A percentile compares a stretch with the other conserved stretches of the same genome.
These are phyloP conservation scores for Salarias fasciatus DNA, from an alignment of 2,797 vertebrate genomes.

Conservation along the genomic window DNA sequence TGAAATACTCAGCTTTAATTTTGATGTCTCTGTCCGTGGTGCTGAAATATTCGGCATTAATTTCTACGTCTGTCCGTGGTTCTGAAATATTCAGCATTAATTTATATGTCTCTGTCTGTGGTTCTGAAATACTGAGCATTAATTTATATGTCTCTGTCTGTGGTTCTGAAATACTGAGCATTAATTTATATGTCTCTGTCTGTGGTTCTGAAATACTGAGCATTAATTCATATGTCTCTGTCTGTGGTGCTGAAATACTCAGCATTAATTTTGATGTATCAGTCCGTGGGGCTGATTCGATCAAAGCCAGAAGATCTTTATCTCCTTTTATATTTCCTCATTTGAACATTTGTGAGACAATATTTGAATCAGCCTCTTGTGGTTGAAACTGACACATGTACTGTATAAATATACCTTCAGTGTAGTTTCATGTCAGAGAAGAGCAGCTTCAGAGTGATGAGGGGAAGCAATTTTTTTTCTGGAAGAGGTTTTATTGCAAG, in stretches of 20 bases:
- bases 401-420: background rate
- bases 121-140: no score
- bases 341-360: no score
- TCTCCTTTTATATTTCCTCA: background rate
- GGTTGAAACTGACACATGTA: background rate
- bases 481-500: background rate
- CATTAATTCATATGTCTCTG: constrained; percentile 6
- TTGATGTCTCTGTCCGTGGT: no score
- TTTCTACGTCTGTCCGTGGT: no score
- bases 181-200: constrained; percentile 43
- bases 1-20: no score
- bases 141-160: constrained; percentile 42
- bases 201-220: constrained; percentile 55
- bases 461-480: background rate
- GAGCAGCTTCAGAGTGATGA: background rate
- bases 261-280: no score
- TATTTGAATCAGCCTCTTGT: background rate
- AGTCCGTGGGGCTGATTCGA: constrained; percentile 43
- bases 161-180: constrained; percentile 55
- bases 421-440: background rate
- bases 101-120: no score
- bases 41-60: no score
- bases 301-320: background rate
- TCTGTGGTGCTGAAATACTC: constrained; percentile 49
- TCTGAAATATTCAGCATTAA: no score